Evolutionary conservation across 1,140 invertebrate species (phyloP), one percentile per base, ranked within the genome.

Genomic region (Penaeus japonicus): DNA sequence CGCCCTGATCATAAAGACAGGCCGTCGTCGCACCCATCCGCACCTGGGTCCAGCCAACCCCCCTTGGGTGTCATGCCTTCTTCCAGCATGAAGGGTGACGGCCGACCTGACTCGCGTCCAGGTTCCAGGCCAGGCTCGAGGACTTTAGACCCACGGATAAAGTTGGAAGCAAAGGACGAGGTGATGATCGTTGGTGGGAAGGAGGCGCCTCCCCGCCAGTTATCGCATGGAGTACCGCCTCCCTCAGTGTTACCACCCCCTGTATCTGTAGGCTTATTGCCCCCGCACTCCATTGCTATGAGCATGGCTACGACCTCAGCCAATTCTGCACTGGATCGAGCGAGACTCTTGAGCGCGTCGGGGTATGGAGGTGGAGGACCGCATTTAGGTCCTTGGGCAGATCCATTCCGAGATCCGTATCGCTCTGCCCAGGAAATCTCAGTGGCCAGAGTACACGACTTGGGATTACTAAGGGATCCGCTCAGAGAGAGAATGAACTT

Each of bases 131-230:
- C 89, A 7, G 84, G 85, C n/a, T 89, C 87, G 53, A 81, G 89
- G 39, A 87, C 89, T 15, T 75, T 65, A n/a, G 85, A 86, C 73
- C 84, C 39, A 30, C 78, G 90, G 39, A 57, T 86, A 12, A 90
- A 89, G 75, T 24, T 75, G 22, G 90, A 89, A 30, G 77, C 53
- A 53, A 89, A 89, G 47, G 88, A 90, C 54, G 90, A 89, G 54
- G 84, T 90, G 30, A 90, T 90, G 88, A 89, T 90, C 77, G 90
- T 89, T 80, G 90, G 90, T 54, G 85, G 88, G 32, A 89, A 90
- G 73, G 90, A 89, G 80, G 88, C 86, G 4, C 87, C 90, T 73
- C 87, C 90, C 57, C 84, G 87, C 30, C 85, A 88, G 53, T 39
- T 88, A 70, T 22, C 70, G 30, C 87, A 82, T 47, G 80, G 70